Evolutionary conservation across 2,113 vertebrate species (phyloP).

Genomic region (Macrotus californicus): DNA sequence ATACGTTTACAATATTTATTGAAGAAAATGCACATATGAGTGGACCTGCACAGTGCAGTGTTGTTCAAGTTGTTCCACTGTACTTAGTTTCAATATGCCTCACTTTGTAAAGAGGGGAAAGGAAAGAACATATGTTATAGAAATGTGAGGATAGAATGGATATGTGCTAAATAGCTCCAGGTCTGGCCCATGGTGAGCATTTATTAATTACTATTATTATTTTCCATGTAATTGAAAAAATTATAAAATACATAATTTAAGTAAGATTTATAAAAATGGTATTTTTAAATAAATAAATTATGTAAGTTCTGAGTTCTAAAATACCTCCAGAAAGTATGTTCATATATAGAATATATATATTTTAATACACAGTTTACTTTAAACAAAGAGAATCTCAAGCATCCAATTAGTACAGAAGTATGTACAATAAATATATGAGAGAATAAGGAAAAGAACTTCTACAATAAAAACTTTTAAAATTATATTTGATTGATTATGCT

Average conservation of each 20-base stretch:
- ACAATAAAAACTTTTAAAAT: neutral
- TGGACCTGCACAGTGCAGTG: neutral
- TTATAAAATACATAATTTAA: neutral
- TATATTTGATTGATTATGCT: too few species aligned
- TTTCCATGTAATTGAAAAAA: neutral
- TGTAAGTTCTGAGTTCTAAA: neutral
- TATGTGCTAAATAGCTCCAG: neutral
- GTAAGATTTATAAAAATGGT: neutral
- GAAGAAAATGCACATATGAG: neutral
- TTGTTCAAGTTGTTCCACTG: neutral
- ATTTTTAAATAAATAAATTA: neutral
- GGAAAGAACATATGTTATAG: neutral
- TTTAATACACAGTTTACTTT: neutral
- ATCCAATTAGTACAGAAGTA: neutral
- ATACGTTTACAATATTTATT: neutral
- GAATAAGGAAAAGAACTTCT: neutral
- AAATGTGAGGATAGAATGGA: neutral
- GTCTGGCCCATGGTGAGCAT: neutral
- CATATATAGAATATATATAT: too few species aligned
- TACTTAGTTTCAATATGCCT: neutral
- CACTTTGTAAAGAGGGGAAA: neutral
- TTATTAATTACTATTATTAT: neutral
- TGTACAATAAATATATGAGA: neutral
- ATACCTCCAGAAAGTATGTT: neutral
- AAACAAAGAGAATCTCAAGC: neutral